These are phyloP conservation scores for Lepus americanus DNA, from an alignment of 2,113 vertebrate species.

Conservation along the genomic window DNA sequence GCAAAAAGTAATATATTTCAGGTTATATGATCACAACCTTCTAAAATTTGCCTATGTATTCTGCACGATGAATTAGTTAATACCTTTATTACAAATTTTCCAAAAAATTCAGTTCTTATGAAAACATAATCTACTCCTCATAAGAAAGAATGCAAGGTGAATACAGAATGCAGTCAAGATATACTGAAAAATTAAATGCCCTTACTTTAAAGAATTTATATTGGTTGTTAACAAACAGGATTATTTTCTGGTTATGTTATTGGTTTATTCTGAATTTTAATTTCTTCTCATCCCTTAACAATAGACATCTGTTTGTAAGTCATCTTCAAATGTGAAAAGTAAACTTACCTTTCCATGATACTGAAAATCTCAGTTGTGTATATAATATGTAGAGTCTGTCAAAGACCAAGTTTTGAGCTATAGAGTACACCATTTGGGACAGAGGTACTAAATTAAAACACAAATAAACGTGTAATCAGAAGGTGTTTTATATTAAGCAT, in stretches of 20 bases:
- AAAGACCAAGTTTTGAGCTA: neutral
- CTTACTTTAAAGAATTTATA: neutral
- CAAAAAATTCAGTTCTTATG: neutral
- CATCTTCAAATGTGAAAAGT: neutral
- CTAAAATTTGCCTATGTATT: neutral
- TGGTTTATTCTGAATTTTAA: slow-evolving; percentile 19
- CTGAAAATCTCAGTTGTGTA: neutral
- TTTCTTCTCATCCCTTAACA: neutral
- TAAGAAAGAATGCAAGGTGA: neutral
- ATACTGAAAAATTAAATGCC: neutral
- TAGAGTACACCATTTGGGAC: neutral
- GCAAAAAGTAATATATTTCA: neutral
- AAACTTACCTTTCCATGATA: neutral
- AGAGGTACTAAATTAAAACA: neutral
- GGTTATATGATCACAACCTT: neutral
- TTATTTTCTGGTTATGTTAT: neutral
- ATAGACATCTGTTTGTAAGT: neutral
- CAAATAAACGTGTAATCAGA: neutral
- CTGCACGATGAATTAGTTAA: neutral
- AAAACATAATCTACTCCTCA: neutral
- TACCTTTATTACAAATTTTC: neutral
- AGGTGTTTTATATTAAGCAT: neutral
- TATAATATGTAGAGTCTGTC: neutral
- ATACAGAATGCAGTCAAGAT: neutral
- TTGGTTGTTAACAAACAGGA: slow-evolving; percentile 13